A percentile compares a stretch with the other conserved stretches of the same genome.
Conservation (phyloP, 2,113 vertebrate genomes). For the Plecturocebus donacophilus region DNA sequence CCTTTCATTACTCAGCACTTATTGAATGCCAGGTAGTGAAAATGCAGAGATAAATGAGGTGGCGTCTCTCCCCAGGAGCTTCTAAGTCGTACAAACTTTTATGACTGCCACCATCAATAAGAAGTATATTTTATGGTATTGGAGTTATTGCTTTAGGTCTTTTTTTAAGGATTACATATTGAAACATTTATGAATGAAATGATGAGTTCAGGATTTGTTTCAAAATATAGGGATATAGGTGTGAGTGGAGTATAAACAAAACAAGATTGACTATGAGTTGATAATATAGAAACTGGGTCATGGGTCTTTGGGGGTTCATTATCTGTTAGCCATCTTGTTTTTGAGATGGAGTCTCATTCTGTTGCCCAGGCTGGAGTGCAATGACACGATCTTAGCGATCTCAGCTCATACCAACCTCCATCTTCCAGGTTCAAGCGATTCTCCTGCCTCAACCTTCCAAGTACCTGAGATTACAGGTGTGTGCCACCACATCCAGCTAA, state of each 20-base stretch:
- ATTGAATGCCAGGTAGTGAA: background rate
- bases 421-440: too few species aligned
- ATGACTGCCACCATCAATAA: background rate
- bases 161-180: background rate
- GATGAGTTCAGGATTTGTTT: slow-evolving; percentile 32
- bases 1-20: background rate
- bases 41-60: background rate
- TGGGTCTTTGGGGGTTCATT: background rate
- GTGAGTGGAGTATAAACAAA: background rate
- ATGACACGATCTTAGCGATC: too few species aligned
- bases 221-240: background rate
- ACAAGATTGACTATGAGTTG: background rate
- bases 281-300: background rate
- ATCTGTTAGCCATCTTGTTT: background rate
- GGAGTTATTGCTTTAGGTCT: background rate
- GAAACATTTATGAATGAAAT: background rate
- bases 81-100: background rate
- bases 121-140: background rate
- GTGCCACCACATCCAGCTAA: too few species aligned
- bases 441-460: too few species aligned
- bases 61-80: background rate
- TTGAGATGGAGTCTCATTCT: too few species aligned
- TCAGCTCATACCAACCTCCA: too few species aligned
- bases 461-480: too few species aligned
- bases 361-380: too few species aligned